phyloP scores from a whole-genome alignment of 2,113 vertebrate species.

The Podiceps cristatus region DNA sequence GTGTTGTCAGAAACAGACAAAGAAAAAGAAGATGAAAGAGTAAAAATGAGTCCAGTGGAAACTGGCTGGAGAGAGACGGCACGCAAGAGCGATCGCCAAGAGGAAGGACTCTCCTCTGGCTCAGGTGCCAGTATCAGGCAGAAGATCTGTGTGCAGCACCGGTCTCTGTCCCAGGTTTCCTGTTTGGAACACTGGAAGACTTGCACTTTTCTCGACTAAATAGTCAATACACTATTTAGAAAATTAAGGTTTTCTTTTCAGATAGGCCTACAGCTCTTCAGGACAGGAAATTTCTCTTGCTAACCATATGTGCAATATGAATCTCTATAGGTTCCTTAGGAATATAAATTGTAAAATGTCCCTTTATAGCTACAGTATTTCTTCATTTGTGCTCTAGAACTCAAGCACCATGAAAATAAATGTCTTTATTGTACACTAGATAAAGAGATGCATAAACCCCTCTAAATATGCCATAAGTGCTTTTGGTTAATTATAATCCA shows the following conservation, averaged over 20 bases:
- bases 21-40: background rate
- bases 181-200: background rate
- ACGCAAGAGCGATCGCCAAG: background rate
- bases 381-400: background rate
- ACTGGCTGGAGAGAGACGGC: background rate
- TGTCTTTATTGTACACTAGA: background rate
- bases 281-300: background rate
- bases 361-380: background rate
- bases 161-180: background rate
- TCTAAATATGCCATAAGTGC: background rate
- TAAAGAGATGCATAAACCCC: background rate
- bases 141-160: background rate
- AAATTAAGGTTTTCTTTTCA: background rate
- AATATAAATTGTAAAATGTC: background rate
- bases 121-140: background rate
- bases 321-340: background rate
- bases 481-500: background rate
- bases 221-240: background rate
- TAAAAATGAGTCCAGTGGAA: background rate
- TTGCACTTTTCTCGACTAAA: background rate
- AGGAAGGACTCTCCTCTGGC: background rate
- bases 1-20: background rate
- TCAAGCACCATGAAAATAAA: background rate
- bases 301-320: background rate
- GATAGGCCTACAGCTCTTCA: background rate